Conservation (phyloP, 2,113 vertebrate species). For the Oryzias melastigma region DNA sequence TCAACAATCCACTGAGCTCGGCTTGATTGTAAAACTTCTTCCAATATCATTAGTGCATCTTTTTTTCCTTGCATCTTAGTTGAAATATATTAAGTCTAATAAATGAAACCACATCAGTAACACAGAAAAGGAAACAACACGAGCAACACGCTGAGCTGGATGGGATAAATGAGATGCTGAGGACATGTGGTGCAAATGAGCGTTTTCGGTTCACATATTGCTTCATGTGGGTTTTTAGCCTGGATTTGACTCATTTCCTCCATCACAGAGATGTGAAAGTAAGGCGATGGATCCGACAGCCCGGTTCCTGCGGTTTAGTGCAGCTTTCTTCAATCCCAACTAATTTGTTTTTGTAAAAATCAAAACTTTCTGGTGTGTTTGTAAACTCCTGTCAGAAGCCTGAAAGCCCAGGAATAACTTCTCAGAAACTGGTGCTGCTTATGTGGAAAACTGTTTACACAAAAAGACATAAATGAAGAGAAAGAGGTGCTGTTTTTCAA, state of each 20-base stretch:
- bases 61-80: constrained; percentile 28
- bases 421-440: too few relatives aligned
- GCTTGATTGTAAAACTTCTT: constrained; percentile 39
- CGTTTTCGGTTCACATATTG: constrained; percentile 14
- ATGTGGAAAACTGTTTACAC: too few relatives aligned
- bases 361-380: too few relatives aligned
- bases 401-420: too few relatives aligned
- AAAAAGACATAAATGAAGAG: too few relatives aligned
- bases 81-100: constrained; percentile 25
- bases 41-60: constrained; percentile 48
- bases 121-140: constrained; percentile 17
- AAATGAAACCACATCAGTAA: constrained; percentile 18
- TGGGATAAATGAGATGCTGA: neutral
- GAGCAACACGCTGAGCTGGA: neutral
- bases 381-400: too few relatives aligned
- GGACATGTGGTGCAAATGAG: constrained; percentile 3
- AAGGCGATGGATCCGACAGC: too few relatives aligned
- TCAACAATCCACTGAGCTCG: constrained; percentile 40
- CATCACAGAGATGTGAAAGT: too few relatives aligned
- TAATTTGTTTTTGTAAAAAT: too few relatives aligned
- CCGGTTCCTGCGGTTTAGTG: too few relatives aligned
- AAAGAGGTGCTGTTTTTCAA: neutral
- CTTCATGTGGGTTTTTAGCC: neutral
- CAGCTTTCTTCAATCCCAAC: too few relatives aligned
- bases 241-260: too few relatives aligned